phyloP scores from a whole-genome alignment of 2,888 invertebrate species.

The Maniola hyperantus region DNA sequence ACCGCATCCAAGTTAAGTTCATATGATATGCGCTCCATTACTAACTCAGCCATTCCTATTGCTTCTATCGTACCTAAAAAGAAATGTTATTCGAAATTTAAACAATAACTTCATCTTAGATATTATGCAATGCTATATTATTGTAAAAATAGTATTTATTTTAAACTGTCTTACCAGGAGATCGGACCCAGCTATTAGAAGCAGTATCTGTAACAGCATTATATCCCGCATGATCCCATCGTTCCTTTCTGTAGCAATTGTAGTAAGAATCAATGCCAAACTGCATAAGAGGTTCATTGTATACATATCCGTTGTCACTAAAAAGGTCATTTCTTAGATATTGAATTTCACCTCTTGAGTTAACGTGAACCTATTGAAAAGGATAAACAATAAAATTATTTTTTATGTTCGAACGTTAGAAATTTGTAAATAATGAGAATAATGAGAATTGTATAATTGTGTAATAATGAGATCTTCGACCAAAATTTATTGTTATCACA shows the following conservation, averaged over 20 bases:
- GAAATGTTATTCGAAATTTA: not conserved
- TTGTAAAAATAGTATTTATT: not conserved
- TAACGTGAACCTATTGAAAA: conserved; percentile 18
- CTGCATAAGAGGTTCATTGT: conserved; percentile 11
- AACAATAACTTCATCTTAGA: not conserved
- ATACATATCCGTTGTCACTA: conserved; percentile 19
- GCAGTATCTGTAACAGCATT: conserved; percentile 17
- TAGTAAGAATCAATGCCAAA: conserved; percentile 10
- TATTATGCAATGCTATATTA: not conserved
- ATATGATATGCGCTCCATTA: conserved; percentile 86
- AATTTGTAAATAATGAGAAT: too few species aligned
- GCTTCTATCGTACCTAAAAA: conserved; percentile 84
- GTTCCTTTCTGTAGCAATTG: conserved; percentile 13
- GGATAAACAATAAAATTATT: not conserved
- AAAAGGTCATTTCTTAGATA: conserved; percentile 13
- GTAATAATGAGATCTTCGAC: too few species aligned
- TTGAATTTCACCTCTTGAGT: conserved; percentile 18
- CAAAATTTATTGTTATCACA: too few species aligned
- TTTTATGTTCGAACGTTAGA: too few species aligned
- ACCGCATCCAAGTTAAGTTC: conserved; percentile 81
- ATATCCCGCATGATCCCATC: conserved; percentile 5
- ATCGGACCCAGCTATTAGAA: conserved; percentile 8
- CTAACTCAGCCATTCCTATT: conserved; percentile 82
- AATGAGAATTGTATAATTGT: too few species aligned
- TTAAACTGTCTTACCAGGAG: not conserved